phyloP scores from a whole-genome alignment of 2,113 vertebrate species.

The Seriola dumerili region DNA sequence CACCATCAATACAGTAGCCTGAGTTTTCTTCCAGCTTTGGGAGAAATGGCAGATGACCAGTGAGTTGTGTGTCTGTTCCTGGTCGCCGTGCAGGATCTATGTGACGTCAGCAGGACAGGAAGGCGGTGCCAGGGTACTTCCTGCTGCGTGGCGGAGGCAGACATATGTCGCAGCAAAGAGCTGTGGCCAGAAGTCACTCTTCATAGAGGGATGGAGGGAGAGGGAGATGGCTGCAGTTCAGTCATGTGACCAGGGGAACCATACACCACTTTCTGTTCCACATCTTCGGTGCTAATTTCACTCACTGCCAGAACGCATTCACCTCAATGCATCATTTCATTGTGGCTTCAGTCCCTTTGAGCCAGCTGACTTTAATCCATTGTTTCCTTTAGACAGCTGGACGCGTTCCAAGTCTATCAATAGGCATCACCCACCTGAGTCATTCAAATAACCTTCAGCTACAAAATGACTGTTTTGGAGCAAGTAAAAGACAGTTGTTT shows the following conservation, averaged over 20 bases:
- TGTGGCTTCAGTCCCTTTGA: background rate
- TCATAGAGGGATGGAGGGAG: constrained; percentile 10
- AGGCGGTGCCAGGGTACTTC: constrained; percentile 59
- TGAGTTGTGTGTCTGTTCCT: constrained; percentile 38
- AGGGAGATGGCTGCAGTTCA: constrained; percentile 3
- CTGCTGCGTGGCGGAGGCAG: constrained; percentile 71
- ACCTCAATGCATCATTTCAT: background rate
- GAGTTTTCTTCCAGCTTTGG: background rate
- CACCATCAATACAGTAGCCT: background rate
- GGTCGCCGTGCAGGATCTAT: constrained; percentile 51
- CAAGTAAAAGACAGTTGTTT: constrained; percentile 1
- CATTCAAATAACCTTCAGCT: constrained; percentile 54
- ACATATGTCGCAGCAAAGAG: constrained; percentile 73
- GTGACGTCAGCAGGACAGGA: constrained; percentile 73
- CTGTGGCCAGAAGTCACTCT: constrained; percentile 63
- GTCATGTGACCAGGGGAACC: constrained; percentile 21
- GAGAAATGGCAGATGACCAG: constrained; percentile 8
- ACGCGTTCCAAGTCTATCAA: constrained; percentile 24
- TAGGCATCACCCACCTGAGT: constrained; percentile 10
- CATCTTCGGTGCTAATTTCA: constrained; percentile 5
- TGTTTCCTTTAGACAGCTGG: constrained; percentile 20
- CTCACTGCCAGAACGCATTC: constrained; percentile 4
- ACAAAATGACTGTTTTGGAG: background rate
- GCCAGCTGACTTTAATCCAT: constrained; percentile 6
- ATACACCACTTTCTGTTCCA: constrained; percentile 5